Conservation (phyloP, 2,888 invertebrate genomes). For the Aphodius granarius region DNA sequence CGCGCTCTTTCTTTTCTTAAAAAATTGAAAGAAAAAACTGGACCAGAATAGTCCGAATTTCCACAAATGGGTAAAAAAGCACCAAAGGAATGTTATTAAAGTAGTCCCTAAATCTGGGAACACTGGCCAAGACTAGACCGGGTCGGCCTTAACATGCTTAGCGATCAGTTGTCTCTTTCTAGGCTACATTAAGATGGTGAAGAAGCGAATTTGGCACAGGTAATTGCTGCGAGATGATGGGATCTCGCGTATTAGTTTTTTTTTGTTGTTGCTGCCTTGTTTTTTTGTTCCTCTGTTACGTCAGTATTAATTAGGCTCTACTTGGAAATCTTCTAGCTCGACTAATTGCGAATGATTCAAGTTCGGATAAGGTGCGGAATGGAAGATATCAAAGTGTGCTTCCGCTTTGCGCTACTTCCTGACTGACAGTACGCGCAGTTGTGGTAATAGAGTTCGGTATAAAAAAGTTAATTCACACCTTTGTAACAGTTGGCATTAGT, state of each 20-base stretch:
- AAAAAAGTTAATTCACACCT: not conserved
- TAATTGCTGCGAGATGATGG: not conserved
- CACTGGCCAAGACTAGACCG: no score
- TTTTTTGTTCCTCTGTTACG: not conserved
- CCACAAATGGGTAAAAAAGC: no score
- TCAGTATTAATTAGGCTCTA: not conserved
- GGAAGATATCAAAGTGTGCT: not conserved
- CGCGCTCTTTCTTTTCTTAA: no score
- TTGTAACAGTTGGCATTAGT: not conserved
- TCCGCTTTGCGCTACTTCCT: not conserved
- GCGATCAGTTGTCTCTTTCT: not conserved
- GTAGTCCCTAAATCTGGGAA: no score
- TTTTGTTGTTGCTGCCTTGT: not conserved
- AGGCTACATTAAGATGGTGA: not conserved
- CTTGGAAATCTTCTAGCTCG: not conserved
- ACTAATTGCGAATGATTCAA: not conserved
- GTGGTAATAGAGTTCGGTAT: not conserved
- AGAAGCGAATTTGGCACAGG: not conserved
- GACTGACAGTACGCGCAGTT: not conserved
- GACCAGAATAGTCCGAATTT: no score
- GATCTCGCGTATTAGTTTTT: not conserved
- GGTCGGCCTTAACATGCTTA: not conserved
- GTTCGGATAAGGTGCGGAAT: not conserved
- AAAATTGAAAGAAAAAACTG: no score
- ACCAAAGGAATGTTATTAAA: no score